These are phyloP conservation scores for Pseudorasbora parva DNA, from an alignment of 2,113 vertebrate species.

Conservation along the genomic window DNA sequence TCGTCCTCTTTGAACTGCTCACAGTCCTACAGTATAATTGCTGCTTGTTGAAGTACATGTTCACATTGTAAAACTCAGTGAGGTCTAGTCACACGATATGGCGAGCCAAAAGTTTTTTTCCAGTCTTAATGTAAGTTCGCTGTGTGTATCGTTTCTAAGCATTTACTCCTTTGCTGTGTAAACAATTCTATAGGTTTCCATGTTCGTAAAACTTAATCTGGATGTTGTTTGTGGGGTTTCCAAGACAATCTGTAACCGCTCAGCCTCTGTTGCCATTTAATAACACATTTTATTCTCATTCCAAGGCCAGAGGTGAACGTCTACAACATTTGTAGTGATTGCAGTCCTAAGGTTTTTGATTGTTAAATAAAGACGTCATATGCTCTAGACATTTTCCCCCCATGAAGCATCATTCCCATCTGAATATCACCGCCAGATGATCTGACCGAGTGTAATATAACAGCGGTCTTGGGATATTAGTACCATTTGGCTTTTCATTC, in stretches of 20 bases:
- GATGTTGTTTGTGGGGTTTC: constrained; percentile 31
- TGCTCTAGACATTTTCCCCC: neutral
- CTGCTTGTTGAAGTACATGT: neutral
- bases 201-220: constrained; percentile 5
- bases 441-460: neutral
- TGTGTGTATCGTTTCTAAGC: neutral
- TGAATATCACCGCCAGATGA: constrained; percentile 1
- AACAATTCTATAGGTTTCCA: neutral
- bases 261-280: neutral
- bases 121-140: neutral
- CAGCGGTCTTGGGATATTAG: neutral
- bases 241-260: constrained; percentile 6
- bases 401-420: neutral
- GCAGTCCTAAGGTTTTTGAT: neutral
- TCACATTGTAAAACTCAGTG: neutral
- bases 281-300: constrained; percentile 11
- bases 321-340: neutral
- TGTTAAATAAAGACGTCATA: constrained; percentile 14
- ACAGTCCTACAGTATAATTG: neutral
- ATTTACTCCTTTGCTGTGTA: neutral
- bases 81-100: constrained; percentile 26
- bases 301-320: constrained; percentile 18
- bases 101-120: neutral
- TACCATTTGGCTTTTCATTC: neutral
- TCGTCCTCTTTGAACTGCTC: neutral